Percentiles rank a stretch among this genome's conserved stretches.
phyloP scores from a whole-genome alignment of 2,888 invertebrate genomes.

The Yponomeuta evonymella region DNA sequence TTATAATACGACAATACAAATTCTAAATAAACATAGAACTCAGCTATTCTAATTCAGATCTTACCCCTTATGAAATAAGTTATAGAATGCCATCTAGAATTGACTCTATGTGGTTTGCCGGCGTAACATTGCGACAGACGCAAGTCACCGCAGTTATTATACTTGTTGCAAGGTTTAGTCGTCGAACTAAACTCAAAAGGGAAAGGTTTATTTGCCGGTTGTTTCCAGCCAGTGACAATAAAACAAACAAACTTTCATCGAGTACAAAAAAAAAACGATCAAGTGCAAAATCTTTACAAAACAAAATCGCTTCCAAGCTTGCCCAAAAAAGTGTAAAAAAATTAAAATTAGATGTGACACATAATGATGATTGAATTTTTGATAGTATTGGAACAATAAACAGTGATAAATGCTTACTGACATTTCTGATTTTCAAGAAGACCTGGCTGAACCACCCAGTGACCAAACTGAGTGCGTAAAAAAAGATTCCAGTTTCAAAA shows the following conservation, averaged over 20 bases:
- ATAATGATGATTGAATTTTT: neutral
- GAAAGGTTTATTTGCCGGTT: conserved; percentile 38
- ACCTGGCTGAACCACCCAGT: neutral
- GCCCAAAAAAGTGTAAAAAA: neutral
- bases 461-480: neutral
- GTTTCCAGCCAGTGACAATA: neutral
- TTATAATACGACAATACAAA: neutral
- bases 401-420: too few relatives aligned
- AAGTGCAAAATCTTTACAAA: neutral
- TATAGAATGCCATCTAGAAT: conserved; percentile 19
- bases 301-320: neutral
- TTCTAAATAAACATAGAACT: neutral
- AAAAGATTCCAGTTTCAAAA: neutral
- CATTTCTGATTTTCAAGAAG: too few relatives aligned
- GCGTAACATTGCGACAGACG: conserved; percentile 53
- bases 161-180: conserved; percentile 63
- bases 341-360: neutral
- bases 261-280: neutral
- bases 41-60: conserved; percentile 25
- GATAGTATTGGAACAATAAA: neutral
- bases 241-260: neutral
- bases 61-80: conserved; percentile 28
- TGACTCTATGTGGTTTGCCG: neutral
- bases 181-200: conserved; percentile 58
- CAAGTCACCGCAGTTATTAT: conserved; percentile 66